phyloP scores from a whole-genome alignment of 2,888 invertebrate genomes.

The Drosophila affinis region DNA sequence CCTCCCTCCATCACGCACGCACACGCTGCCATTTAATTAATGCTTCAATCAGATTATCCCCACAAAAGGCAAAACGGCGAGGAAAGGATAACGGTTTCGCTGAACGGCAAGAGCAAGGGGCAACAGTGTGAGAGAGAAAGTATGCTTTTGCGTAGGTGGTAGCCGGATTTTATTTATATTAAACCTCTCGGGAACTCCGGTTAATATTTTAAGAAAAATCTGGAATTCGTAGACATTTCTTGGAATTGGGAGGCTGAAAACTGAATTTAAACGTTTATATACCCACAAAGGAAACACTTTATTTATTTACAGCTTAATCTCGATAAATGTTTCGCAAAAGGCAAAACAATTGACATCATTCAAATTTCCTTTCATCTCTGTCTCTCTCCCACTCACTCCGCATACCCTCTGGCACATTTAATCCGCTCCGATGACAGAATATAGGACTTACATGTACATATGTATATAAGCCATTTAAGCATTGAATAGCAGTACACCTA shows the following conservation, averaged over 20 bases:
- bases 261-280: too few species aligned
- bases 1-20: constrained; percentile 12
- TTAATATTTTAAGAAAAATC: not conserved
- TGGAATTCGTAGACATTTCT: not conserved
- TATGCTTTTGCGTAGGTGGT: not conserved
- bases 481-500: too few species aligned
- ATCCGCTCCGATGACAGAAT: not conserved
- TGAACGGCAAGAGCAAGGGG: not conserved
- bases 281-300: too few species aligned
- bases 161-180: not conserved
- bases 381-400: not conserved
- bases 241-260: too few species aligned
- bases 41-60: constrained; percentile 66
- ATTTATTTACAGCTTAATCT: not conserved
- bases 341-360: not conserved
- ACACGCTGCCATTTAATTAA: constrained; percentile 63
- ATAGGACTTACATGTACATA: too few species aligned
- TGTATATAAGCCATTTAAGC: too few species aligned
- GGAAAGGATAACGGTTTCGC: constrained; percentile 8
- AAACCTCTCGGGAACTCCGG: not conserved
- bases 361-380: not conserved
- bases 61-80: constrained; percentile 55
- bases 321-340: not conserved
- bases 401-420: not conserved
- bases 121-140: not conserved